Conservation (phyloP, 1,140 invertebrate species). For the Lepidostoma basale region DNA sequence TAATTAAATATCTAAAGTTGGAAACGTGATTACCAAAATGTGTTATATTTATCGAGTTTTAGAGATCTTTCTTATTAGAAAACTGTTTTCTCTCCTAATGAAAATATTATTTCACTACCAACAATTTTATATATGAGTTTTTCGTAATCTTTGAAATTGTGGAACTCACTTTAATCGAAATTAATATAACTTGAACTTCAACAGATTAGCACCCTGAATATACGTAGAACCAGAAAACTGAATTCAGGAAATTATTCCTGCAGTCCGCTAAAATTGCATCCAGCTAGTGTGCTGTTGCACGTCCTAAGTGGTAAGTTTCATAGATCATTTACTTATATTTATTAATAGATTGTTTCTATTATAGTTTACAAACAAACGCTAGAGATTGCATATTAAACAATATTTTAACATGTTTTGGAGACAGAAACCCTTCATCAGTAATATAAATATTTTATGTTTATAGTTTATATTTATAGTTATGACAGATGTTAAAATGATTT, state of each 20-base stretch:
- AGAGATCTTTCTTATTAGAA: no score
- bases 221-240: conserved; percentile 73
- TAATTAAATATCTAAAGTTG: no score
- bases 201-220: conserved; percentile 60
- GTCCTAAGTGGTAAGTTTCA: conserved; percentile 80
- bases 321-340: background rate
- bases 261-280: conserved; percentile 80
- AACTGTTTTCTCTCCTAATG: no score
- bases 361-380: background rate
- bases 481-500: background rate
- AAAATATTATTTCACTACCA: no score
- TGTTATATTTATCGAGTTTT: no score
- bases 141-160: no score
- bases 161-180: no score
- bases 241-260: conserved; percentile 87
- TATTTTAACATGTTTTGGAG: background rate
- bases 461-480: background rate
- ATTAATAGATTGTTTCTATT: background rate
- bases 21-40: no score
- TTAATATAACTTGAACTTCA: no score
- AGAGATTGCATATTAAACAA: background rate
- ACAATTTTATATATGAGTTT: background rate
- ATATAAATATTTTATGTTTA: background rate
- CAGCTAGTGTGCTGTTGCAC: conserved; percentile 79
- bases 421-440: background rate